Base-by-base conservation (phyloP, 2,113 vertebrate genomes). In the Theristicus caerulescens region DNA sequence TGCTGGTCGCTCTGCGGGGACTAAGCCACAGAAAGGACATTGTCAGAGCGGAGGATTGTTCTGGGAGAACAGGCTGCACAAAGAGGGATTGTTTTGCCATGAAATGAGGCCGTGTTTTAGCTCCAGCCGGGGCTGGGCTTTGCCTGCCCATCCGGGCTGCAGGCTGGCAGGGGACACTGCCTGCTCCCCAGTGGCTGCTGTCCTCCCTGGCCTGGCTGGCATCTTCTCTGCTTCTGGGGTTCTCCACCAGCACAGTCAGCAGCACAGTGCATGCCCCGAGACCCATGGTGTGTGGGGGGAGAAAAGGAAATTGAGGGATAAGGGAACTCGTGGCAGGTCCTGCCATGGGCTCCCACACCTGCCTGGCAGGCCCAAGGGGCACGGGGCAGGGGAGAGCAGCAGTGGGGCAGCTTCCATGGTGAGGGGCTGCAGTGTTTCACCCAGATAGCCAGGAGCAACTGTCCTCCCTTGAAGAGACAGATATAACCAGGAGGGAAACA, bases 1-100 rank as follows among this genome's bases (percentile, higher is more conserved):
- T 91, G 70, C 85, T 82, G 74, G 85, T 79, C 7, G 10, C 81
- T 93, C 44, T 31, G 34, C 73, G n/a, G 87, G 64, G 85, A 69
- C 90, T 97, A 90, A 94, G 90, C 93, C 85, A 93, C 81, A 96
- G 70, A 97, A 97, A 86, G 85, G 82, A 92, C 93, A 96, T 96
- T 96, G 96, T 97, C 92, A 96, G 94, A 90, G 85, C 7, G 1
- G 66, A 93, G 96, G 96, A 96, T 96, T 96, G 96, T 96, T 96
- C 96, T 96, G 78, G 93, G 93, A 90, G 92, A 96, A 80, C 87
- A 69, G 74, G 78, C 87, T 3, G 4, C 92, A 97, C 94, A 97
- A 97, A 96, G 96, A 49, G 62, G 90, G 91, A 96, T 97, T 96
- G 96, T 96, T 97, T 77, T 49, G 58, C 78, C 0, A 5, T 96